A percentile compares a stretch with the other conserved stretches of the same genome.
phyloP scores from a whole-genome alignment of 1,140 invertebrate genomes.

The fruit fly (Drosophila melanogaster) region DNA sequence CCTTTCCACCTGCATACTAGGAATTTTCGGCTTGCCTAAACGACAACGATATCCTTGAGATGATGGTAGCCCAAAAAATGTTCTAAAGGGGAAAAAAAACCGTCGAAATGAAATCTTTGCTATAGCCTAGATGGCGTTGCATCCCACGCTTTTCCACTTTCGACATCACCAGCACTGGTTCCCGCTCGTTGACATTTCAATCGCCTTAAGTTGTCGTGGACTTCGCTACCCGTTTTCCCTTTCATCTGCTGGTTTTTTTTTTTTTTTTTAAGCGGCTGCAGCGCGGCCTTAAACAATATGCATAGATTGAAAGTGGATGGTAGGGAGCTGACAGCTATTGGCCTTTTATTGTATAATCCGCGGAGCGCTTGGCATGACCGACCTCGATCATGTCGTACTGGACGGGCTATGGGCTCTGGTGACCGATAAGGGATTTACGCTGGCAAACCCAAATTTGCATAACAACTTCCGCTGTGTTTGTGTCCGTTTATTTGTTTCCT shows the following conservation, averaged over 20 bases:
- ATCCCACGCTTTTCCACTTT: background rate
- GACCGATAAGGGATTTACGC: slow-evolving; percentile 41
- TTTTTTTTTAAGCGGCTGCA: slow-evolving; percentile 36
- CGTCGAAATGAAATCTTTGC: slow-evolving; percentile 16
- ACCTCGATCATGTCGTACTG: slow-evolving; percentile 24
- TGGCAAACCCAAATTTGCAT: slow-evolving; percentile 58
- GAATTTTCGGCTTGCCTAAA: slow-evolving; percentile 13
- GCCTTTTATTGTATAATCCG: slow-evolving; percentile 34
- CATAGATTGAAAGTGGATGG: slow-evolving; percentile 35
- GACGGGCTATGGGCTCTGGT: slow-evolving; percentile 12
- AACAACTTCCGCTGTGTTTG: slow-evolving; percentile 66
- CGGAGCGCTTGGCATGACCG: slow-evolving; percentile 7
- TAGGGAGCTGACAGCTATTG: slow-evolving; percentile 20
- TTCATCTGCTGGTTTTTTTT: slow-evolving; percentile 31
- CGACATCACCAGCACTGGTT: slow-evolving; percentile 11
- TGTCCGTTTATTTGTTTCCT: slow-evolving; percentile 39
- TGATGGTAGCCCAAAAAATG: slow-evolving; percentile 17
- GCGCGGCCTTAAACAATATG: slow-evolving; percentile 28
- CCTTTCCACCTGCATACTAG: background rate
- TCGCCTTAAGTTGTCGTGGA: slow-evolving; percentile 55
- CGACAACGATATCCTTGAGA: slow-evolving; percentile 20
- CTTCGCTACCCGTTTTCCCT: slow-evolving; percentile 8
- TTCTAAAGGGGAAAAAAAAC: background rate
- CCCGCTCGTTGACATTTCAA: slow-evolving; percentile 49
- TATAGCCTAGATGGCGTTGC: background rate